These are phyloP conservation scores for Capitella teleta DNA, from an alignment of 1,140 invertebrate genomes.

Conservation along the genomic window DNA sequence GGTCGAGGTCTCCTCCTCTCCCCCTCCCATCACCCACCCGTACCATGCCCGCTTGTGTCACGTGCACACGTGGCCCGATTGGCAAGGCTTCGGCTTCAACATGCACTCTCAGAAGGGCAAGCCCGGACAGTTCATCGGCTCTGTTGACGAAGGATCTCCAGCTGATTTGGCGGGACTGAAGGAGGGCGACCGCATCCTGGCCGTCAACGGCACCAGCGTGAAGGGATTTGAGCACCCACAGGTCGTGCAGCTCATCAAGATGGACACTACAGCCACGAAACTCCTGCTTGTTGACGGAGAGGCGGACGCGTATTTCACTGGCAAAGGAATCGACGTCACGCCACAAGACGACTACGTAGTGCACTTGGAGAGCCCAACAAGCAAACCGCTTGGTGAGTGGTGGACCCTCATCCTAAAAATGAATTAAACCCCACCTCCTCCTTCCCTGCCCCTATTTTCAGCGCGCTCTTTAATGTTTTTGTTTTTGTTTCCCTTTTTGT, in stretches of 20 bases:
- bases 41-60: constrained; percentile 12
- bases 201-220: constrained; percentile 12
- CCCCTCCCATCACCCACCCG: background rate
- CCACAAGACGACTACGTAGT: no score
- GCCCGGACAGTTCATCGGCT: constrained; percentile 85
- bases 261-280: constrained; percentile 69
- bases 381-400: no score
- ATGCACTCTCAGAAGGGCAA: constrained; percentile 85
- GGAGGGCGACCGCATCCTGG: constrained; percentile 59
- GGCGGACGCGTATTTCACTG: constrained; percentile 62
- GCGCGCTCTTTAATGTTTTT: no score
- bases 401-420: no score
- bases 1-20: no score
- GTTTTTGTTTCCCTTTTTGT: no score
- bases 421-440: no score
- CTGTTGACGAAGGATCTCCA: constrained; percentile 80
- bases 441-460: no score
- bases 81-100: constrained; percentile 94
- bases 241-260: constrained; percentile 53
- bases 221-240: constrained; percentile 31
- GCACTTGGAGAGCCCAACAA: no score
- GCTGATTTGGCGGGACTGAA: constrained; percentile 72
- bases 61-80: constrained; percentile 62
- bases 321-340: no score
- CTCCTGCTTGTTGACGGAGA: constrained; percentile 75